Evolutionary conservation across 2,113 vertebrate genomes (phyloP), one percentile per base, ranked within the genome.

Genomic region (Vimba vimba): DNA sequence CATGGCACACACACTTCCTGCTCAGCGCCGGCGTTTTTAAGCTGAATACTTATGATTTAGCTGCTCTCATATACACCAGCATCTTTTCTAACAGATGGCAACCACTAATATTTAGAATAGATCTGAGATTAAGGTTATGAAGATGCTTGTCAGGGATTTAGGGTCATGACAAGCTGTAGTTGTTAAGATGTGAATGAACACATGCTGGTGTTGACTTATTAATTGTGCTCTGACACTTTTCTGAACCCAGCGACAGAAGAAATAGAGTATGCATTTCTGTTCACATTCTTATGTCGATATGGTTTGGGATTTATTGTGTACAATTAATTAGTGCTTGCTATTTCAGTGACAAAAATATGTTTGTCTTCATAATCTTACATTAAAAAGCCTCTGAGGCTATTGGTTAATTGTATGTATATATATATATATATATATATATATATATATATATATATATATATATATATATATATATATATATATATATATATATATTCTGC

Each of bases 61-160:
- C 87, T 64, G 74, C 84, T 83, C 79, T 57, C 6, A 23, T 15
- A 57, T 30, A 80, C 55, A 3, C 30, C 7, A 45, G 73, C 60
- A 13, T 85, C 30, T 87, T 87, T 74, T 62, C 17, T 43, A 79
- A 55, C 83, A 85, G 85, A 82, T 85, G 78, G 82, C 43, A n/a
- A 84, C 66, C 69, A 43, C 66, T 2, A 39, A 69, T 36, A 88
- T 77, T 91, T 50, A 79, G 85, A 69, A 30, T 27, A 25, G 36
- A 6, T 80, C 43, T 27, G 59, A 64, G n/a, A 11, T 43, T 10
- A 25, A 10, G 77, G 30, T 79, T 79, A 39, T 59, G 33, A 15
- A 39, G 77, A 43, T 3, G 23, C 57, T 47, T 74, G 71, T 45
- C 5, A 1, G 47, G 71, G 71, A 50, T 75, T 25, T 75, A 47